A percentile compares a stretch with the other conserved stretches of the same genome.
These are phyloP conservation scores for Bursaphelenchus mucronatus DNA, from an alignment of 1,140 invertebrate species.

Conservation along the genomic window DNA sequence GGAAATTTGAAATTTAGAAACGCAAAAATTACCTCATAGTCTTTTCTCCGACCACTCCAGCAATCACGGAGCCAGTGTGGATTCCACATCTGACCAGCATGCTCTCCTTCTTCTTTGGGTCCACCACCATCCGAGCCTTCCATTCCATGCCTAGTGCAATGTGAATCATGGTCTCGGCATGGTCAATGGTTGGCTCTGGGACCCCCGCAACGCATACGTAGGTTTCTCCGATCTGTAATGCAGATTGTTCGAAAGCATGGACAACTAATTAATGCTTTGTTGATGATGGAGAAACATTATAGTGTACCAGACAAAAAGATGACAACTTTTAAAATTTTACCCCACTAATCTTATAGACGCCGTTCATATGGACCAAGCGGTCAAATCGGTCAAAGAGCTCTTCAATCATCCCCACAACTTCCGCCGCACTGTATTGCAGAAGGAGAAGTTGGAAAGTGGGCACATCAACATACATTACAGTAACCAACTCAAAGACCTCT, in stretches of 20 bases:
- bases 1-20: neutral
- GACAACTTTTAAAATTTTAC: no score
- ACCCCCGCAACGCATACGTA: conserved; percentile 75
- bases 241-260: no score
- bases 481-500: conserved; percentile 48
- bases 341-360: neutral
- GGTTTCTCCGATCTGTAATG: conserved; percentile 15
- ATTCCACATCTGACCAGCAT: conserved; percentile 41
- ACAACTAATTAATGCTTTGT: no score
- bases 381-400: conserved; percentile 93
- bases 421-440: conserved; percentile 27
- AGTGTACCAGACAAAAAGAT: neutral
- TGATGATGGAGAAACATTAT: neutral
- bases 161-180: conserved; percentile 83
- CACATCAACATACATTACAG: conserved; percentile 34
- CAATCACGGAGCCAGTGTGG: conserved; percentile 50
- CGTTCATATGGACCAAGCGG: conserved; percentile 37
- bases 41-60: conserved; percentile 64
- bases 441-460: conserved; percentile 10
- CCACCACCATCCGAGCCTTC: conserved; percentile 34
- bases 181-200: conserved; percentile 80
- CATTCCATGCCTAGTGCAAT: conserved; percentile 63
- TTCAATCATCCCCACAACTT: conserved; percentile 85
- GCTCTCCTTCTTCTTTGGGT: conserved; percentile 34
- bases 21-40: conserved; percentile 60